Percentiles rank a stretch among this genome's conserved stretches.
Conservation (phyloP, 1,140 invertebrate genomes). For the Acromyrmex heyeri region DNA sequence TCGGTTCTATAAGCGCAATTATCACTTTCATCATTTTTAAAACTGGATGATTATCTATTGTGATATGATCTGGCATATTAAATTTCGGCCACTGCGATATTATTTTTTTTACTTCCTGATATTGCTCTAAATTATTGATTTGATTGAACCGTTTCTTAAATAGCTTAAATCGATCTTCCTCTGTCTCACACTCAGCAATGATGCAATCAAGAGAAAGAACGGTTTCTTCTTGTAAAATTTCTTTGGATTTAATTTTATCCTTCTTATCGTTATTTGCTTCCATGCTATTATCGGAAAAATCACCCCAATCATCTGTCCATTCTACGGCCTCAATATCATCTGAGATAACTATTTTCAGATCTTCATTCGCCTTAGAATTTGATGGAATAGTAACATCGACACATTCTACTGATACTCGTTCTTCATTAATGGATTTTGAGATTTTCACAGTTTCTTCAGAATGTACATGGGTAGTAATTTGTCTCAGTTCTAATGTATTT, state of each 20-base stretch:
- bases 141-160: constrained; percentile 77
- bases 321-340: constrained; percentile 69
- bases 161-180: constrained; percentile 78
- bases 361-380: constrained; percentile 3
- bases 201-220: background rate
- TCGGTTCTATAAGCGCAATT: constrained; percentile 51
- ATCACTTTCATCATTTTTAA: constrained; percentile 78
- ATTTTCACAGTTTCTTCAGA: background rate
- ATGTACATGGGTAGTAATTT: background rate
- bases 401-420: constrained; percentile 24
- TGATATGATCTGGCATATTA: constrained; percentile 73
- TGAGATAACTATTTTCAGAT: background rate
- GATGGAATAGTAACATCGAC: constrained; percentile 37
- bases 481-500: background rate
- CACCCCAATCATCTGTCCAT: constrained; percentile 79
- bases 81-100: constrained; percentile 79
- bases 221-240: constrained; percentile 27
- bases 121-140: constrained; percentile 77
- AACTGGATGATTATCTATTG: constrained; percentile 77
- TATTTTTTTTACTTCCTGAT: constrained; percentile 76
- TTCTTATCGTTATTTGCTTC: constrained; percentile 64
- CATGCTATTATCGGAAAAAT: constrained; percentile 77
- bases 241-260: constrained; percentile 18
- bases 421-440: background rate
- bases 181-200: constrained; percentile 64